phyloP scores from a whole-genome alignment of 2,888 invertebrate genomes.

The Heteropelma amictum region DNA sequence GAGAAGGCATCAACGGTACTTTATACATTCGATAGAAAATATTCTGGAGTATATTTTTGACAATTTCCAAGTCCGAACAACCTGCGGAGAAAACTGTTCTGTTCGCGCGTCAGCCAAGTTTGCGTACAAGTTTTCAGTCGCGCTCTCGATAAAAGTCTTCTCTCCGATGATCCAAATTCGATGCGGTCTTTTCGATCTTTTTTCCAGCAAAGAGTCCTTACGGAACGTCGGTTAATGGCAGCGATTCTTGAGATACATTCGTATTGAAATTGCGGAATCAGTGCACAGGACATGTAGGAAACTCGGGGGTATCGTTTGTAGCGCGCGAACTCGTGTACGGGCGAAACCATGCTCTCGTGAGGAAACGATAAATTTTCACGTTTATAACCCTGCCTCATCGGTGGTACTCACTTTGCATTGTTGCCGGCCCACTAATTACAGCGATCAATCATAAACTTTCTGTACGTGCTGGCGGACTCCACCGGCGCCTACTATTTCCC shows the following conservation, averaged over 20 bases:
- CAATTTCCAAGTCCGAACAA: no score
- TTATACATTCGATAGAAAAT: no score
- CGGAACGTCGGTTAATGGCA: constrained; percentile 35
- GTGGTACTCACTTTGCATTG: constrained; percentile 62
- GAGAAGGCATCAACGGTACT: no score
- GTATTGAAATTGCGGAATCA: no score
- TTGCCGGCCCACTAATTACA: constrained; percentile 61
- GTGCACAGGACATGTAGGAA: neutral
- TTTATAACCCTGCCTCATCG: constrained; percentile 57
- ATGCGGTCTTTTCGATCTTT: constrained; percentile 1
- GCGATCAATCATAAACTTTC: constrained; percentile 64
- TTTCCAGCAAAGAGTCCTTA: no score
- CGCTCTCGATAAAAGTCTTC: no score
- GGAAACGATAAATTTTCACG: constrained; percentile 54
- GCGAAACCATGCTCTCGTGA: constrained; percentile 43
- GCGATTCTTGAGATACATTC: no score
- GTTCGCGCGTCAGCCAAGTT: no score
- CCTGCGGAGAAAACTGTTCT: no score
- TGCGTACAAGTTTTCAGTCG: no score
- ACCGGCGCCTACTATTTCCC: neutral
- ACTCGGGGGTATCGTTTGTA: neutral
- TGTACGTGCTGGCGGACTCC: constrained; percentile 49
- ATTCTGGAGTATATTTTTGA: no score
- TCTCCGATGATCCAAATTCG: neutral
- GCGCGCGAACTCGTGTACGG: constrained; percentile 27